These are phyloP conservation scores for Pseudoips prasinana DNA, from an alignment of 2,888 invertebrate genomes.

Conservation along the genomic window DNA sequence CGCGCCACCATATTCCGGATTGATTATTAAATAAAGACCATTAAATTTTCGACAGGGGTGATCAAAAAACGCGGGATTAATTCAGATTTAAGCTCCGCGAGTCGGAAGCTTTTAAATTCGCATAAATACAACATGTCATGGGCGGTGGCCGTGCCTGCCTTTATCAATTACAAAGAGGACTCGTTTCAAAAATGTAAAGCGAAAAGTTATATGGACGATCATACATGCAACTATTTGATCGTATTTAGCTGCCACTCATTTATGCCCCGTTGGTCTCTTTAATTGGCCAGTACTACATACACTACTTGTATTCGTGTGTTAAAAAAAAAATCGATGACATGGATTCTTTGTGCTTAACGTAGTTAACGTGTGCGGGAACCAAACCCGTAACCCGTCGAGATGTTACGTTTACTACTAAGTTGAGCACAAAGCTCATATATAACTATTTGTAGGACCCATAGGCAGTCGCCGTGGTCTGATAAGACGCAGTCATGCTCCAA, in stretches of 20 bases:
- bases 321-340: no score
- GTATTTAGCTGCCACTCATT: constrained; percentile 40
- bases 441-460: no score
- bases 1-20: constrained; percentile 29
- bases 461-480: no score
- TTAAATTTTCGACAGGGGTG: constrained; percentile 52
- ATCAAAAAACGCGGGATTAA: constrained; percentile 65
- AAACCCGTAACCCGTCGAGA: no score
- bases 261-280: constrained; percentile 1
- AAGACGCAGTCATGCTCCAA: no score
- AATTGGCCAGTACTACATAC: no score
- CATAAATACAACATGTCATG: constrained; percentile 77
- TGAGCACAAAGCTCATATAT: no score
- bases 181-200: constrained; percentile 58
- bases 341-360: no score
- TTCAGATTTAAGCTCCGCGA: constrained; percentile 66
- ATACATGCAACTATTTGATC: constrained; percentile 59
- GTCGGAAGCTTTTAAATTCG: constrained; percentile 74
- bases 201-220: constrained; percentile 47
- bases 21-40: constrained; percentile 57
- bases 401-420: no score
- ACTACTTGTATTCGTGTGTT: no score
- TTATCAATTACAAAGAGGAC: constrained; percentile 72
- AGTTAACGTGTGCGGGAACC: no score
- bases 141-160: constrained; percentile 57